Base-by-base conservation (phyloP, 2,888 invertebrate species). In the Lepidochitona cinerea region DNA sequence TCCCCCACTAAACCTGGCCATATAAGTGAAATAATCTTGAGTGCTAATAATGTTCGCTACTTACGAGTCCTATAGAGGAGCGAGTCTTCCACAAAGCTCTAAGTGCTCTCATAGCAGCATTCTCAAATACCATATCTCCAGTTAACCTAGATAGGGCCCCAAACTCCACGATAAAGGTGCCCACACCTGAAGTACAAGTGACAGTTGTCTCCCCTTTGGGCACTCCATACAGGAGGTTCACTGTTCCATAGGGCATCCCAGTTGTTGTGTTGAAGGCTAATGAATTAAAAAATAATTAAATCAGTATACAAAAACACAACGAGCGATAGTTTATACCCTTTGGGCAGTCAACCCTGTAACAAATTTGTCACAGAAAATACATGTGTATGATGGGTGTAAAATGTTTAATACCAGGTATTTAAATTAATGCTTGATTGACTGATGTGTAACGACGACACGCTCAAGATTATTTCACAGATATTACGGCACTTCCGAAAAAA, bases 171-270 rank as follows among this genome's bases (percentile, higher is more conserved):
- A 99, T 94, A 90, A 96, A 99, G 1, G 99, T 99, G 0, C 98
- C 98, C 53, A 99, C 96, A 0, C 99, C 98, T 18, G 99, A 99
- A 0, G 99, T 98, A 89, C 99, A 99, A 0, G 99, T 99, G 0
- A 99, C 94, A 49, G 97, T 95, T 0, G 99, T 99, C 92, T 99
- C 99, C 9, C 96, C 96, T 37, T 93, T 93, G 0, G 99, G 99
- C 0, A 99, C 96, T 18, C 99, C 99, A 87, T 95, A 93, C 70
- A 94, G 93, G 41, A 99, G 92, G 90, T 97, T 97, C 0, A 97
- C 97, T 0, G 99, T 99, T 7, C 99, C 99, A 91, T 97, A 99
- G 0, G 99, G 98, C 98, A 98, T 98, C 1, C 98, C 97, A 54
- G 92, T 92, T 2, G 86, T 82, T n/a, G 92, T 92, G 75, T 91